Conservation (phyloP, 2,888 invertebrate genomes). For the Ichneumon xanthorius region DNA sequence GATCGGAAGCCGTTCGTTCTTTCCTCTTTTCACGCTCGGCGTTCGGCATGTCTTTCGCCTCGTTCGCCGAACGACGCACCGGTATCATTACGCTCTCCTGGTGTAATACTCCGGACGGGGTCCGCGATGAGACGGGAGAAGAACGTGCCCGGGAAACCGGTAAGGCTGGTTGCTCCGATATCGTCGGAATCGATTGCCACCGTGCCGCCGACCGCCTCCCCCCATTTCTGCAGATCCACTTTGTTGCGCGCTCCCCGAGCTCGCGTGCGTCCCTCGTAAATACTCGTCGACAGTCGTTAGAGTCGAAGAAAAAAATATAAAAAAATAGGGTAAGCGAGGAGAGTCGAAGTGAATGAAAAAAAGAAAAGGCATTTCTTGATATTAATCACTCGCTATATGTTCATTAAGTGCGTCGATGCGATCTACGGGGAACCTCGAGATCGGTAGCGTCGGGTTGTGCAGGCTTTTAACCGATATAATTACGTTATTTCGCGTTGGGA, state of each 20-base stretch:
- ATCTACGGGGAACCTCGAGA: neutral
- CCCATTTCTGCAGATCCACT: neutral
- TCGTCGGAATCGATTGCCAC: constrained; percentile 77
- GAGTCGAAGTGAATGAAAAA: constrained; percentile 7
- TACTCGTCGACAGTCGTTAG: constrained; percentile 65
- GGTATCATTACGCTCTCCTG: constrained; percentile 69
- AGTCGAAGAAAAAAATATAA: constrained; percentile 40
- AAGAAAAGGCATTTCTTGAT: neutral
- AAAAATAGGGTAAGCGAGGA: neutral
- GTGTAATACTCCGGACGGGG: constrained; percentile 57
- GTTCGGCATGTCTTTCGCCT: neutral
- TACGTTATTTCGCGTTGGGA: constrained; percentile 45
- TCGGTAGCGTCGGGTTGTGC: constrained; percentile 6
- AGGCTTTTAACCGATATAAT: constrained; percentile 30
- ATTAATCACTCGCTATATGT: constrained; percentile 10
- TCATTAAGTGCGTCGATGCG: constrained; percentile 14
- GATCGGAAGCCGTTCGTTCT: constrained; percentile 54
- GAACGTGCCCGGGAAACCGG: constrained; percentile 74
- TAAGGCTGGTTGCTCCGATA: constrained; percentile 74
- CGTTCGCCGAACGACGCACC: constrained; percentile 46
- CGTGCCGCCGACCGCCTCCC: constrained; percentile 50
- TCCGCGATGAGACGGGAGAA: constrained; percentile 45
- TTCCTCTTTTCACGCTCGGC: constrained; percentile 12
- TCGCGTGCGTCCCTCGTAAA: constrained; percentile 70
- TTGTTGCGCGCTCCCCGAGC: neutral